Conservation (phyloP, 2,797 vertebrate species). For the Sarcoramphus papa region DNA sequence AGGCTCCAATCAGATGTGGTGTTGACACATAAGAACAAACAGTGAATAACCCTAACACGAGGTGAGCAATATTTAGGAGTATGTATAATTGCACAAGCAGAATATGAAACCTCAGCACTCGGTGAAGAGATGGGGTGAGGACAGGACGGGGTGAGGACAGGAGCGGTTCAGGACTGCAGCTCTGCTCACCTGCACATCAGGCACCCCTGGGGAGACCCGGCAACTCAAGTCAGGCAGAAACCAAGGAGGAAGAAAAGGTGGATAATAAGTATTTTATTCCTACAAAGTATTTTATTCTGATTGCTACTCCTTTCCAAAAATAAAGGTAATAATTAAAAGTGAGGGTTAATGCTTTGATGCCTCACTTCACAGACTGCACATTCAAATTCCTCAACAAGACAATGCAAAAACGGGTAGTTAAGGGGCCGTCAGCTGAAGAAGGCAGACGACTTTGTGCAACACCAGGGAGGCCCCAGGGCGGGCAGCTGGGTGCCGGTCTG, state of each 20-base stretch:
- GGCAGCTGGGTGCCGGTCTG: not conserved
- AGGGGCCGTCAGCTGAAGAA: not conserved
- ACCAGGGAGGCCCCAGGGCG: not conserved
- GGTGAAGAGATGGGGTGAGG: not conserved
- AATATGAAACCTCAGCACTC: not conserved
- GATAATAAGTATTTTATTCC: not conserved
- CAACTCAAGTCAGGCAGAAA: not conserved
- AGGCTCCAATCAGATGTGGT: slow-evolving; percentile 3
- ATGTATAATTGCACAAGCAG: not conserved
- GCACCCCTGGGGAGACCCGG: not conserved
- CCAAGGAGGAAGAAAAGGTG: not conserved
- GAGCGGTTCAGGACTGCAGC: not conserved
- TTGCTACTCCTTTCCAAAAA: not conserved
- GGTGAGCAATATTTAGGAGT: slow-evolving; percentile 9
- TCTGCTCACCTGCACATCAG: not conserved
- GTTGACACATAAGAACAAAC: not conserved
- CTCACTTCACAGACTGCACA: not conserved
- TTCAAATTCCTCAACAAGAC: not conserved
- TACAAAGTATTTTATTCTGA: not conserved
- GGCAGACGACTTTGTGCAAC: not conserved
- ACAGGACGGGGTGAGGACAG: not conserved
- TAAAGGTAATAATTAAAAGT: not conserved
- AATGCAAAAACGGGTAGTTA: not conserved
- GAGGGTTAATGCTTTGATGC: not conserved
- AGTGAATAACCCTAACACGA: not conserved